phyloP scores from a whole-genome alignment of 1,140 invertebrate genomes.

The Drosophila arizonae region DNA sequence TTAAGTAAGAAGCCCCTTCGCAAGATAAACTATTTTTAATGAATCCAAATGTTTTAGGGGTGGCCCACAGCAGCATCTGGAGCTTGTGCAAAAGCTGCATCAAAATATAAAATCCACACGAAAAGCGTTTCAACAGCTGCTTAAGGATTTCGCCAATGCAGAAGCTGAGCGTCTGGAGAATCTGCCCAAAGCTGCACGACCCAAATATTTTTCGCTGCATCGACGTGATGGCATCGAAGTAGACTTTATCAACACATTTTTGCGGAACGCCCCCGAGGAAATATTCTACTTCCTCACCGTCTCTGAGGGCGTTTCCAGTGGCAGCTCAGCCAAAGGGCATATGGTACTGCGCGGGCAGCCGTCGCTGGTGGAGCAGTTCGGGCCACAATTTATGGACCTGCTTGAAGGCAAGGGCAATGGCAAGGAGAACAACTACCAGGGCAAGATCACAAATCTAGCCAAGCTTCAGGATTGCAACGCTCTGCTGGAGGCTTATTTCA shows the following conservation, averaged over 20 bases:
- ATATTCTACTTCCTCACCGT: conserved; percentile 87
- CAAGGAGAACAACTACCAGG: conserved; percentile 85
- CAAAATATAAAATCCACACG: conserved; percentile 86
- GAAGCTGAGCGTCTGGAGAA: conserved; percentile 86
- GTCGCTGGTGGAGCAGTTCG: conserved; percentile 83
- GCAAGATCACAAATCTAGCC: conserved; percentile 85
- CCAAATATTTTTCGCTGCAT: conserved; percentile 85
- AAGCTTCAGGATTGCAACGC: conserved; percentile 83
- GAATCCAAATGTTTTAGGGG: conserved; percentile 84
- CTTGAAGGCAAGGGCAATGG: conserved; percentile 87
- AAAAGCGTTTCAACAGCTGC: conserved; percentile 86
- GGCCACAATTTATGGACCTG: conserved; percentile 84
- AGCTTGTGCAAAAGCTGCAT: conserved; percentile 88
- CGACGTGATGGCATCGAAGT: conserved; percentile 88
- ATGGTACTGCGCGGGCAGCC: conserved; percentile 86
- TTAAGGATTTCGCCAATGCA: conserved; percentile 87
- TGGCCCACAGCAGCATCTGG: conserved; percentile 86
- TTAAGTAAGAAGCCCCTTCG: conserved; percentile 77
- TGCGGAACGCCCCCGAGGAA: conserved; percentile 85
- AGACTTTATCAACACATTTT: conserved; percentile 88
- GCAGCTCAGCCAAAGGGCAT: conserved; percentile 84
- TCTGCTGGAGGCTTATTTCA: conserved; percentile 77
- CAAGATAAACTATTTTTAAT: neutral
- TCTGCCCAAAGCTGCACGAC: conserved; percentile 79
- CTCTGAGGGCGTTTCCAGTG: conserved; percentile 85